Conservation (phyloP, 2,797 vertebrate species). For the Apogon talboti region DNA sequence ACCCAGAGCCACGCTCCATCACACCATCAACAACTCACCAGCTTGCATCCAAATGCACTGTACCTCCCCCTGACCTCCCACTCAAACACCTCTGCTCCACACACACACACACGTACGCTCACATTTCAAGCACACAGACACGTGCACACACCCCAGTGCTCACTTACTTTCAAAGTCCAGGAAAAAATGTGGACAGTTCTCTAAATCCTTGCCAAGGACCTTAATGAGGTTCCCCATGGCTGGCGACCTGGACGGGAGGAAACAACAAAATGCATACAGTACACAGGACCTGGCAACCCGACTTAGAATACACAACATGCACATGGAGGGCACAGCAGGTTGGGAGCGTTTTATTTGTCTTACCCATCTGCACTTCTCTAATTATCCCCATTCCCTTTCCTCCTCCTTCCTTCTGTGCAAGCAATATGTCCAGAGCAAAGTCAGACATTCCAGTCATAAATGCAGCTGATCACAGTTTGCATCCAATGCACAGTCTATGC, state of each 20-base stretch:
- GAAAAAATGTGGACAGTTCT: constrained; percentile 99
- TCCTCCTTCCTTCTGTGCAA: constrained; percentile 43
- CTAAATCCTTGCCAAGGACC: constrained; percentile 98
- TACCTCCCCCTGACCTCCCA: constrained; percentile 50
- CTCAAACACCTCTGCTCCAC: constrained; percentile 66
- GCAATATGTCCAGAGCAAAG: constrained; percentile 41
- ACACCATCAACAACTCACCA: constrained; percentile 63
- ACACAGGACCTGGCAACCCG: constrained; percentile 67
- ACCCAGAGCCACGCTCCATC: constrained; percentile 71
- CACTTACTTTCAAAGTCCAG: constrained; percentile 99
- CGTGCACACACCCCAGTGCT: constrained; percentile 70
- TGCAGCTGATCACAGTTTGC: constrained; percentile 56
- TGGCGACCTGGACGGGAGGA: constrained; percentile 90
- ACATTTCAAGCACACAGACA: constrained; percentile 72
- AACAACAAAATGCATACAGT: constrained; percentile 87
- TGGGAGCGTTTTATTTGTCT: constrained; percentile 37
- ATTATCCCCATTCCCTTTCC: constrained; percentile 34
- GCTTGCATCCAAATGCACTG: constrained; percentile 50
- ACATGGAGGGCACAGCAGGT: constrained; percentile 61
- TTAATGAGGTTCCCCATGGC: constrained; percentile 99
- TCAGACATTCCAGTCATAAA: constrained; percentile 40
- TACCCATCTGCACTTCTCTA: constrained; percentile 57
- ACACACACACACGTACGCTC: constrained; percentile 58
- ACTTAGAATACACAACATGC: constrained; percentile 55
- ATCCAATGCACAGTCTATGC: constrained; percentile 29